Evolutionary conservation across 2,797 vertebrate genomes (phyloP).

Genomic region (Neopelma chrysocephalum): DNA sequence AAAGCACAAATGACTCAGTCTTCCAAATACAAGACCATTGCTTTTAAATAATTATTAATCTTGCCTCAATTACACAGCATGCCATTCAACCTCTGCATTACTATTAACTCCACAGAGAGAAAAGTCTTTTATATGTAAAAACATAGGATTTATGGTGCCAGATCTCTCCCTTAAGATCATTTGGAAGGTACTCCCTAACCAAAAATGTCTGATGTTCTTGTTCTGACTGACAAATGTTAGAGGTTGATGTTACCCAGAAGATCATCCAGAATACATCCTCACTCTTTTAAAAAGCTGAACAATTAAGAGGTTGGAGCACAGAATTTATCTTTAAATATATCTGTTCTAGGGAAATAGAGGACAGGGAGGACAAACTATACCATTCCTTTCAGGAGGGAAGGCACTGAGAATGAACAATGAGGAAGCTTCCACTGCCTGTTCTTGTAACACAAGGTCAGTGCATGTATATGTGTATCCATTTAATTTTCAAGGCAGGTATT

Average conservation of each 20-base stretch:
- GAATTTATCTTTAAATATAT: background rate
- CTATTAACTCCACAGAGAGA: background rate
- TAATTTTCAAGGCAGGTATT: background rate
- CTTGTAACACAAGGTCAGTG: background rate
- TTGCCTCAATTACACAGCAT: background rate
- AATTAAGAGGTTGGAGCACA: background rate
- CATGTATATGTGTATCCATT: background rate
- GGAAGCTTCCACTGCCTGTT: background rate
- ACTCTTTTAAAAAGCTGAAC: background rate
- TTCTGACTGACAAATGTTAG: background rate
- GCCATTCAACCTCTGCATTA: background rate
- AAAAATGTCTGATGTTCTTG: rapidly evolving
- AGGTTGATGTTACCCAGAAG: background rate
- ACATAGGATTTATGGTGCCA: background rate
- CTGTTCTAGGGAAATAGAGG: background rate
- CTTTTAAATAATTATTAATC: constrained; percentile 34
- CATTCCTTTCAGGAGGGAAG: background rate
- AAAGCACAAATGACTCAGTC: background rate
- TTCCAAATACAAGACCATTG: background rate
- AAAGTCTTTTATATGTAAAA: background rate
- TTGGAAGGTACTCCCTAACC: background rate
- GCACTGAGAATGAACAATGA: background rate
- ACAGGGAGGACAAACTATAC: background rate
- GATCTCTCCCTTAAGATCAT: background rate
- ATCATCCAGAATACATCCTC: background rate